A percentile compares a stretch with the other conserved stretches of the same genome.
Conservation (phyloP, 2,888 invertebrate species). For the Sthenelais limicola region DNA sequence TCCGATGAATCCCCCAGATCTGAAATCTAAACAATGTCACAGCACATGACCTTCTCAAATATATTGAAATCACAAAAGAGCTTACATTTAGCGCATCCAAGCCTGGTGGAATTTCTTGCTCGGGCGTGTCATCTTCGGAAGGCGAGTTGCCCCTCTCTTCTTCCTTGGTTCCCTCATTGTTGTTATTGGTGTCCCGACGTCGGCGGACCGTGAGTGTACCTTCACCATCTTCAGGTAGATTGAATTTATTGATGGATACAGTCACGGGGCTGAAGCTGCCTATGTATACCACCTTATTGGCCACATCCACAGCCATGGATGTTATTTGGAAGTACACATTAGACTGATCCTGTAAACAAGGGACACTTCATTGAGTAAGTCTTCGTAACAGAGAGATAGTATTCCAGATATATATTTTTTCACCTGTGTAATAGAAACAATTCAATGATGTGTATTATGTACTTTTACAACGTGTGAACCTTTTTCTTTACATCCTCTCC, state of each 20-base stretch:
- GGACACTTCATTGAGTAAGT: too few relatives aligned
- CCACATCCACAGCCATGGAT: slow-evolving; percentile 38
- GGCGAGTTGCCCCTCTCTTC: background rate
- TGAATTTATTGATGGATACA: slow-evolving; percentile 15
- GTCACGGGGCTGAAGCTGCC: slow-evolving; percentile 17
- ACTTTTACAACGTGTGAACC: too few relatives aligned
- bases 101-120: background rate
- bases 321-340: too few relatives aligned
- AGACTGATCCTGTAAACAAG: too few relatives aligned
- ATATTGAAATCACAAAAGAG: background rate
- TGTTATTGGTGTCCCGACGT: background rate
- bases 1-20: too few relatives aligned
- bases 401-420: too few relatives aligned
- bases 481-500: too few relatives aligned
- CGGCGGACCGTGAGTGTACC: background rate
- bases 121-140: background rate
- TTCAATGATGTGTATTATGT: too few relatives aligned
- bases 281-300: slow-evolving; percentile 27
- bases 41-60: background rate
- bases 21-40: too few relatives aligned
- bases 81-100: slow-evolving; percentile 1
- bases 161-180: background rate
- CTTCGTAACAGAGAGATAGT: too few relatives aligned
- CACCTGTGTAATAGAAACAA: too few relatives aligned
- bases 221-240: slow-evolving; percentile 1